These are phyloP conservation scores for Marmota monax DNA, from an alignment of 2,113 vertebrate genomes.

Conservation along the genomic window DNA sequence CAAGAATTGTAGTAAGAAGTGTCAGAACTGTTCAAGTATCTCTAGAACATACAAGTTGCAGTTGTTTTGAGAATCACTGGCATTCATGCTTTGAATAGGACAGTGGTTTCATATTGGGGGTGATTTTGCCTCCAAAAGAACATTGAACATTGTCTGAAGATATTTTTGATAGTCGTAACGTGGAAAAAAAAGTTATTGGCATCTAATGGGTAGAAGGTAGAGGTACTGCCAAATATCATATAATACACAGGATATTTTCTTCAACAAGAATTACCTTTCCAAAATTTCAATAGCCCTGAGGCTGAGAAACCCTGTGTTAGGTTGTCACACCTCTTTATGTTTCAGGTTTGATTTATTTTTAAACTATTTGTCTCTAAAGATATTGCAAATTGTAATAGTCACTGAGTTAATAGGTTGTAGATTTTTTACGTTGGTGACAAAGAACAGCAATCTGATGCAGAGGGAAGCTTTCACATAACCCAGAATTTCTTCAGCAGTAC, in stretches of 20 bases:
- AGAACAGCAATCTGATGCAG: not conserved
- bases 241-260: not conserved
- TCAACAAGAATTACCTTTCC: not conserved
- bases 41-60: not conserved
- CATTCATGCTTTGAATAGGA: not conserved
- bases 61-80: not conserved
- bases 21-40: not conserved
- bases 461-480: not conserved
- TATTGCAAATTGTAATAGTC: not conserved
- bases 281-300: not conserved
- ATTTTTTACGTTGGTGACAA: not conserved
- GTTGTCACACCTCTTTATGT: not conserved
- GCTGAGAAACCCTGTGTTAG: not conserved
- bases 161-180: not conserved
- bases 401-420: not conserved
- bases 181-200: not conserved
- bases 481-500: not conserved
- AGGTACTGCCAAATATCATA: not conserved
- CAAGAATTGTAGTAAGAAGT: constrained; percentile 21
- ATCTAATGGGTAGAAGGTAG: not conserved
- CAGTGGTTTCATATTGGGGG: not conserved
- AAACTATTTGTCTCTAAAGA: not conserved
- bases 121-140: not conserved
- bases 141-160: not conserved
- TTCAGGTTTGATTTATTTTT: constrained; percentile 42